Percentiles rank a stretch among this genome's conserved stretches.
Conservation (phyloP, 2,888 invertebrate genomes). For the Bombylius major region DNA sequence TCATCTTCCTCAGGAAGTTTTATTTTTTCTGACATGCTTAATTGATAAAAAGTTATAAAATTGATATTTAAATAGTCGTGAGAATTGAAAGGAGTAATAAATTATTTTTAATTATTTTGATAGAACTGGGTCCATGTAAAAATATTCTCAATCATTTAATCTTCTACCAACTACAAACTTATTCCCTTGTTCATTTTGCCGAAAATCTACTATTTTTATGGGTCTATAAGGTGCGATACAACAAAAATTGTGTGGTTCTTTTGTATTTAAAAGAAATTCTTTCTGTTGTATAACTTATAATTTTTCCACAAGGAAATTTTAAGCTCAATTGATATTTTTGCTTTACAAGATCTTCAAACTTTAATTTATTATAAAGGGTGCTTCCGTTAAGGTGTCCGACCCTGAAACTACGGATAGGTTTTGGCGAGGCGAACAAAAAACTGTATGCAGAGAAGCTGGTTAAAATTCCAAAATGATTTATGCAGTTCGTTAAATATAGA, state of each 20-base stretch:
- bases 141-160: background rate
- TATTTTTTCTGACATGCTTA: too few species aligned
- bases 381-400: background rate
- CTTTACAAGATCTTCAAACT: background rate
- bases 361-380: background rate
- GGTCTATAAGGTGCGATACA: background rate
- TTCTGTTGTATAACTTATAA: background rate
- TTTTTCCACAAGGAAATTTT: too few species aligned
- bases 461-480: slow-evolving; percentile 9
- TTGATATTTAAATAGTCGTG: background rate
- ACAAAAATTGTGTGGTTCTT: slow-evolving; percentile 1
- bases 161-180: background rate
- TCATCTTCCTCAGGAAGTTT: too few species aligned
- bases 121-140: background rate
- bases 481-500: slow-evolving; percentile 10
- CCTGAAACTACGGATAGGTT: too few species aligned
- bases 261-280: background rate
- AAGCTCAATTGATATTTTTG: too few species aligned
- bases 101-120: background rate
- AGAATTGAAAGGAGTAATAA: background rate
- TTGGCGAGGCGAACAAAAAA: too few species aligned
- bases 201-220: slow-evolving; percentile 1
- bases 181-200: background rate
- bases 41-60: too few species aligned
- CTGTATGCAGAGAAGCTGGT: slow-evolving; percentile 9